phyloP scores from a whole-genome alignment of 2,797 vertebrate species.

The Bryconaethiops microstoma region DNA sequence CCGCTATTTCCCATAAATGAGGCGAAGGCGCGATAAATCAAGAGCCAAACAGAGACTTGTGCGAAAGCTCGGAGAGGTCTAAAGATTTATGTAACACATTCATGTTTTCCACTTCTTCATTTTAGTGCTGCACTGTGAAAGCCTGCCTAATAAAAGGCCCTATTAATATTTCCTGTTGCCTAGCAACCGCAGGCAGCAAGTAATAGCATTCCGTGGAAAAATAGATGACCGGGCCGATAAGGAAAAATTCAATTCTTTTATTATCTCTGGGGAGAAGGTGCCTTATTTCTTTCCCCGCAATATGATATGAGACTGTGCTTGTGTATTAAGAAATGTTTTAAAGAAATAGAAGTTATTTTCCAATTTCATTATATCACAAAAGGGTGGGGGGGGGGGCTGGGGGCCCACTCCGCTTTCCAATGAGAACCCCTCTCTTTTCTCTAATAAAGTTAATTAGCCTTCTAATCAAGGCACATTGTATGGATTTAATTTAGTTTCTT shows the following conservation, averaged over 20 bases:
- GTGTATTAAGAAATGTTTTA: slow-evolving; percentile 84
- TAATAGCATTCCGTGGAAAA: slow-evolving; percentile 99
- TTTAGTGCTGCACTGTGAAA: slow-evolving; percentile 99
- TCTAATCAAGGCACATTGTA: slow-evolving; percentile 72
- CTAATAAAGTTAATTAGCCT: slow-evolving; percentile 79
- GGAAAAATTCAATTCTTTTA: slow-evolving; percentile 99
- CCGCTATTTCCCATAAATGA: slow-evolving; percentile 98
- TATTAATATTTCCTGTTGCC: slow-evolving; percentile 99
- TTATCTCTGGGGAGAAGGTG: slow-evolving; percentile 99
- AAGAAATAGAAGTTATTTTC: slow-evolving; percentile 83
- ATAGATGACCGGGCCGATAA: slow-evolving; percentile 98
- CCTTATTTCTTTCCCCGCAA: slow-evolving; percentile 91
- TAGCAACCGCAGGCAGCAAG: slow-evolving; percentile 97
- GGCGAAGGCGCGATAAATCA: slow-evolving; percentile 98
- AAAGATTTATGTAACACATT: slow-evolving; percentile 99
- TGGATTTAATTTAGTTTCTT: slow-evolving; percentile 68
- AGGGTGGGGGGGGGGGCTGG: background rate
- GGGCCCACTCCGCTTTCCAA: slow-evolving; percentile 56
- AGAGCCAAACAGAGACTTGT: slow-evolving; percentile 98
- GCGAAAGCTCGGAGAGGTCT: slow-evolving; percentile 94
- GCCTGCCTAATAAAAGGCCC: slow-evolving; percentile 99
- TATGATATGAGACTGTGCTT: slow-evolving; percentile 97
- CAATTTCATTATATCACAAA: slow-evolving; percentile 72
- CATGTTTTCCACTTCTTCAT: slow-evolving; percentile 99
- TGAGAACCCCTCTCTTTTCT: slow-evolving; percentile 57